phyloP scores from a whole-genome alignment of 2,797 vertebrate genomes.

The Pachyuromys duprasi region DNA sequence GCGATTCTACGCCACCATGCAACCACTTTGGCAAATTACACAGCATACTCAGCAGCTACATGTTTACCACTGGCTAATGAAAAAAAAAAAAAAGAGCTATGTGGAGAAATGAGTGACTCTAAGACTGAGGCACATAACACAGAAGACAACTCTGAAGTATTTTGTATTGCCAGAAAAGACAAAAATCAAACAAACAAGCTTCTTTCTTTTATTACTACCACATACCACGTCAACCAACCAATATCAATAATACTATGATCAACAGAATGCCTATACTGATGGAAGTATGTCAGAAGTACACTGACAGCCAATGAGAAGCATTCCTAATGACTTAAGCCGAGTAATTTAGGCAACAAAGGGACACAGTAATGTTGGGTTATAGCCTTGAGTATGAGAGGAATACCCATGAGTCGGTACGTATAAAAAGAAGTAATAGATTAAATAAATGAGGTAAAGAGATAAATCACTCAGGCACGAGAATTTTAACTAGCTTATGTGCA shows the following conservation, averaged over 20 bases:
- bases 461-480: not conserved
- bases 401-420: not conserved
- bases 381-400: constrained; percentile 42
- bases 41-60: not conserved
- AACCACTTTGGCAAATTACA: not conserved
- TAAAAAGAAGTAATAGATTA: not conserved
- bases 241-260: not conserved
- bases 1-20: not conserved
- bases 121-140: not conserved
- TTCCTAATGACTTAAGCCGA: not conserved
- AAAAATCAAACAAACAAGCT: not conserved
- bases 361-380: not conserved
- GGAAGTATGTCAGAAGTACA: not conserved
- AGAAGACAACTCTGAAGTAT: not conserved
- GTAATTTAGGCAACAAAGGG: constrained; percentile 54
- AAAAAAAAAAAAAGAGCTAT: not conserved
- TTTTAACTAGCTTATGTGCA: not conserved
- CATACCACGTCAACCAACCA: not conserved
- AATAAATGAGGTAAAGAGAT: not conserved
- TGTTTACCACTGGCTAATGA: constrained; percentile 2
- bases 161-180: not conserved
- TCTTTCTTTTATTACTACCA: not conserved
- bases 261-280: not conserved
- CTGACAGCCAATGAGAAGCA: not conserved
- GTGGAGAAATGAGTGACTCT: constrained; percentile 24